phyloP scores from a whole-genome alignment of 2,797 vertebrate genomes.

The Enteromius mattozi region DNA sequence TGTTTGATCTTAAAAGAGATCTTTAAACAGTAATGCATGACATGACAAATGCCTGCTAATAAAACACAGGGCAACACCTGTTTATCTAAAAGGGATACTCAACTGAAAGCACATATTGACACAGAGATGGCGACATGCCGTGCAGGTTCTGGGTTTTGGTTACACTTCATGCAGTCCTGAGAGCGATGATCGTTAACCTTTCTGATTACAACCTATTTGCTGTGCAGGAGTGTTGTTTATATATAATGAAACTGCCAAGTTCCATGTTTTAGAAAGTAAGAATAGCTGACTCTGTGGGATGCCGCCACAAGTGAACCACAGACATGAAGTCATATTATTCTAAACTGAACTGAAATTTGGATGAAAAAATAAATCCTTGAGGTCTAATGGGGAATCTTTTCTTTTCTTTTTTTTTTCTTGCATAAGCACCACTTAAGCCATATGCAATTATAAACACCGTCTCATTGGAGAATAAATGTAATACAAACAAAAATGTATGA shows the following conservation, averaged over 20 bases:
- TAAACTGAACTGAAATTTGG: slow-evolving; percentile 20
- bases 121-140: slow-evolving; percentile 41
- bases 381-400: neutral
- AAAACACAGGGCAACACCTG: slow-evolving; percentile 62
- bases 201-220: neutral
- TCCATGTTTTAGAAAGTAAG: slow-evolving; percentile 23
- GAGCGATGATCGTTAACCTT: neutral
- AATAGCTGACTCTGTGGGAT: neutral
- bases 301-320: neutral
- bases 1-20: neutral
- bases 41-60: slow-evolving; percentile 42
- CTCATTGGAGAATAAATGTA: neutral
- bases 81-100: slow-evolving; percentile 63
- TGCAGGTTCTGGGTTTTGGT: slow-evolving; percentile 15
- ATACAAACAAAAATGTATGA: neutral
- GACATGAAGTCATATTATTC: neutral
- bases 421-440: neutral
- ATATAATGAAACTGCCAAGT: neutral
- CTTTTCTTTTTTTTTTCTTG: neutral
- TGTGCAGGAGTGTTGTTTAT: neutral
- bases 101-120: slow-evolving; percentile 56
- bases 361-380: neutral
- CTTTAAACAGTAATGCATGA: slow-evolving; percentile 52
- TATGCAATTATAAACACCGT: neutral
- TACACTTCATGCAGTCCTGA: slow-evolving; percentile 3